Percentiles rank a stretch among this genome's conserved stretches.
Evolutionary conservation across 2,113 vertebrate genomes (phyloP).

Genomic region (Tor tambroides): DNA sequence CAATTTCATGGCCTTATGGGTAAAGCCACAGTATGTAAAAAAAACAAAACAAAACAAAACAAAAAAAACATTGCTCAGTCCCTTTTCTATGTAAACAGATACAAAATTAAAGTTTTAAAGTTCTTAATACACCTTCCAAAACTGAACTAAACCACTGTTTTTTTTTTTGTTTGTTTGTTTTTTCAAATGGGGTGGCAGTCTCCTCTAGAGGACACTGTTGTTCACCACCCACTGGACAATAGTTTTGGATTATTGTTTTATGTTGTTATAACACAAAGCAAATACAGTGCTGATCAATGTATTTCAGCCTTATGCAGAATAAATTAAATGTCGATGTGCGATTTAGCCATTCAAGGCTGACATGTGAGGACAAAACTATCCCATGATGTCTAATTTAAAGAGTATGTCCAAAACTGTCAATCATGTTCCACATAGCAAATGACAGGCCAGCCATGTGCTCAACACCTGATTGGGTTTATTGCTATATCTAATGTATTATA

Average conservation of each 20-base stretch:
- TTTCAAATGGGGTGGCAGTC: slow-evolving; percentile 57
- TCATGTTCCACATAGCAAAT: slow-evolving; percentile 10
- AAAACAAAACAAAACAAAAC: neutral
- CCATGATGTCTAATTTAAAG: neutral
- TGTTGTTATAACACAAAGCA: neutral
- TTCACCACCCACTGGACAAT: slow-evolving; percentile 73
- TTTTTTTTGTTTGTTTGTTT: neutral
- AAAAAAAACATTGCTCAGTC: neutral
- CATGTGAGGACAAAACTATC: neutral
- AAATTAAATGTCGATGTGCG: neutral
- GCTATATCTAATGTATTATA: slow-evolving; percentile 77
- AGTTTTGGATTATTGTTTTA: slow-evolving; percentile 44
- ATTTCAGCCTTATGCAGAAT: neutral
- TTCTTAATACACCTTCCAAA: neutral
- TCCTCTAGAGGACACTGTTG: slow-evolving; percentile 82
- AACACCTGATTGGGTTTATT: slow-evolving; percentile 47
- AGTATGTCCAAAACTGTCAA: neutral
- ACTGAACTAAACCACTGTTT: neutral
- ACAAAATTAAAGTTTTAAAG: neutral
- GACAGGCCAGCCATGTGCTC: slow-evolving; percentile 3
- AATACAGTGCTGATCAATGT: neutral
- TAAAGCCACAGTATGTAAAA: neutral
- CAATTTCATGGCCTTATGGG: neutral
- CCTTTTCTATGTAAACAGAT: neutral
- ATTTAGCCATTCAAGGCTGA: neutral